phyloP scores from a whole-genome alignment of 2,888 invertebrate genomes.

The Phragmatobia fuliginosa region DNA sequence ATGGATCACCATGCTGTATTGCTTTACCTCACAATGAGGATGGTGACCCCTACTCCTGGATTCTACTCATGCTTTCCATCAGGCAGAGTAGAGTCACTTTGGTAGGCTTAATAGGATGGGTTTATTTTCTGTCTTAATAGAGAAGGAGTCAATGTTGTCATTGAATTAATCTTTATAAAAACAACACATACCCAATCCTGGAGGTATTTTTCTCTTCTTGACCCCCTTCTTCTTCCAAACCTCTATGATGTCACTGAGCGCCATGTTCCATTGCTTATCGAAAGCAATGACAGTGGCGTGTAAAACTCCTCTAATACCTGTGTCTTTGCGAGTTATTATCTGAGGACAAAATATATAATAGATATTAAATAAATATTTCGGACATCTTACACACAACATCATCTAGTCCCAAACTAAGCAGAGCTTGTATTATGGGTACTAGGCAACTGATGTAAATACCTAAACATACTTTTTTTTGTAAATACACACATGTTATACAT shows the following conservation, averaged over 20 bases:
- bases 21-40: no score
- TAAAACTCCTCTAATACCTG: slow-evolving; percentile 91
- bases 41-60: no score
- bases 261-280: slow-evolving; percentile 98
- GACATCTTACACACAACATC: no score
- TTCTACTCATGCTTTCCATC: no score
- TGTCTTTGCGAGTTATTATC: slow-evolving; percentile 91
- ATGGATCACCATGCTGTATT: no score
- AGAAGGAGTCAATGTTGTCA: not conserved
- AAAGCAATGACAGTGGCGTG: slow-evolving; percentile 94
- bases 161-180: not conserved
- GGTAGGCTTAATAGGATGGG: no score
- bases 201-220: slow-evolving; percentile 87
- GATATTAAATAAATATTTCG: not conserved
- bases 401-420: no score
- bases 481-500: no score
- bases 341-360: slow-evolving; percentile 69
- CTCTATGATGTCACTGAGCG: slow-evolving; percentile 93
- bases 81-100: no score
- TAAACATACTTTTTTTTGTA: no score
- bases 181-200: slow-evolving; percentile 81
- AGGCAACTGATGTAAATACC: no score
- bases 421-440: no score
- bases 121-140: not conserved
- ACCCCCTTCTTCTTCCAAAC: slow-evolving; percentile 89